Evolutionary conservation across 2,888 invertebrate species (phyloP), one percentile per base, ranked within the genome.

Genomic region (Heliconius cydno): DNA sequence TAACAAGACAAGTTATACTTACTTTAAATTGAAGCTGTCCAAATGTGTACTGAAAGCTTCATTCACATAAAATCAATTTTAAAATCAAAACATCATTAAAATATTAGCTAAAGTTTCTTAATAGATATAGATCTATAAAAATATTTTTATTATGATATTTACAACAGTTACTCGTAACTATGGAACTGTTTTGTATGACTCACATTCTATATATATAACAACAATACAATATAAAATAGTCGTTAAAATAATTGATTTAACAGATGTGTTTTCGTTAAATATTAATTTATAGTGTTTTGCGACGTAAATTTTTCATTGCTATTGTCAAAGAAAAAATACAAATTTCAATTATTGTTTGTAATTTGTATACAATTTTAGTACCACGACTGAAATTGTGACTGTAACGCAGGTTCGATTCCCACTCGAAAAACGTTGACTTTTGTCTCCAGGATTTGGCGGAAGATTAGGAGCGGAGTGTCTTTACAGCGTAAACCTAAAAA

Each of bases 161-260:
- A 73, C n/a, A 73, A 73, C 60, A 22, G 60, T 38, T 25, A 65
- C 4, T 68, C 74, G 57, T 38, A 28, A 60, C 19, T 22, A 12
- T 71, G 66, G n/a, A 70, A 71, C 10, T 25, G 63, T 65, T 72
- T 9, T 15, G 30, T 25, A 72, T 75, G 71, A 79, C 72, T 77
- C 76, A 77, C 19, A 70, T 63, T 52, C 25, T 76, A 65, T 22
- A 19, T 76, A 19, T 34, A 65, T 65, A 79, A 72, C 77, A 79
- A 79, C 81, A 57, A 73, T 81, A 63, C 77, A 67, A 41, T 57
- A 19, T 67, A 30, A 30, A 79, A 73, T 77, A 82, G 78, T 68
- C 10, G 77, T 76, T 57, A 72, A 71, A 76, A 76, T 79, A 80
- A 82, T 79, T 78, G 76, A 80, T 82, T 80, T 66, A 79, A 74